phyloP scores from a whole-genome alignment of 2,797 vertebrate species.

The Spondyliosoma cantharus region DNA sequence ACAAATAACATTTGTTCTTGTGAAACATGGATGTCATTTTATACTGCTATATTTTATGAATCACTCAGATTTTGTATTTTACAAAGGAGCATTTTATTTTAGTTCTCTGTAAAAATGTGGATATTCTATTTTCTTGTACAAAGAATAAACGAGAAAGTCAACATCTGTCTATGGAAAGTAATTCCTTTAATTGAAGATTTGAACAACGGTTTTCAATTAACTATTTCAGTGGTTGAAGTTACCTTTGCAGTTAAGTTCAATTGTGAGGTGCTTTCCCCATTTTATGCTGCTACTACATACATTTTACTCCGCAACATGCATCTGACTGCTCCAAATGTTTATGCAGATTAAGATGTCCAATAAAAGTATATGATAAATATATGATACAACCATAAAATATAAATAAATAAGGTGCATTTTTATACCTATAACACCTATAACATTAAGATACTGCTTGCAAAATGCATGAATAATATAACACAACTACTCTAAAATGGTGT shows the following conservation, averaged over 20 bases:
- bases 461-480: not conserved
- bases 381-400: not conserved
- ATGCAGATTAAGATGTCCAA: not conserved
- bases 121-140: constrained; percentile 53
- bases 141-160: not conserved
- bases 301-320: not conserved
- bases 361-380: not conserved
- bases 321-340: not conserved
- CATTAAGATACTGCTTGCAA: not conserved
- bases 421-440: not conserved
- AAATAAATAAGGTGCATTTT: not conserved
- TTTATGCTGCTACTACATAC: not conserved
- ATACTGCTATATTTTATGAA: constrained; percentile 51
- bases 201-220: not conserved
- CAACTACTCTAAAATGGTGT: not conserved
- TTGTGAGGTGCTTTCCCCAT: not conserved
- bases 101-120: constrained; percentile 12
- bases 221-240: not conserved
- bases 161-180: not conserved
- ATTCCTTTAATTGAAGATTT: not conserved
- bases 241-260: not conserved
- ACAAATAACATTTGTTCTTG: not conserved
- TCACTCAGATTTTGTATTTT: constrained; percentile 46
- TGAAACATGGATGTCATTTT: constrained; percentile 37
- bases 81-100: constrained; percentile 29